Evolutionary conservation across 1,140 invertebrate species (phyloP), one percentile per base, ranked within the genome.

Genomic region (Sweltsa coloradensis): DNA sequence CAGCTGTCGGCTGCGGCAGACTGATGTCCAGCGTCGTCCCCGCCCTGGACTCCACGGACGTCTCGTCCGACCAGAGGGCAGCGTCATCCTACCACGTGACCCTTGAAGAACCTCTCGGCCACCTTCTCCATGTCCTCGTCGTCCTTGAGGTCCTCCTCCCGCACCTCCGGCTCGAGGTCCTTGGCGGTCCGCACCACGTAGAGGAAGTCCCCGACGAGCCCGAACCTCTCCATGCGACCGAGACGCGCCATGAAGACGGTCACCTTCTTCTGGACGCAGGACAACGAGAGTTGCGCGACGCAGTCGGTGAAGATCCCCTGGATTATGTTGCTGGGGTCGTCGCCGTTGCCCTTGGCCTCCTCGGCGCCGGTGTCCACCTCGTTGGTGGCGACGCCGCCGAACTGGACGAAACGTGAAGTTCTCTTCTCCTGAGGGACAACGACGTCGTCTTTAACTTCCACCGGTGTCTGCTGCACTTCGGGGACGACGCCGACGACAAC

Each of bases 181-280:
- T 29, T 53, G 57, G 43, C 53, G 51, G 25, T 58, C 49, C 47
- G 57, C 49, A 58, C 58, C 0, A 60, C 52, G 1, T 44, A 47
- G 5, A 60, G 18, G 24, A 53, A 51, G 23, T 56, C 54, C 1
- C 55, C 58, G 11, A 60, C 41, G 5, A 60, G 24, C 14, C 45
- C 37, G 34, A 58, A 47, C 11, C 41, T 50, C 11, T 55, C 52
- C 19, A 54, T 39, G 21, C 54, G 37, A 9, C 51, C 52, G 11
- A 59, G 41, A 2, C 53, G 42, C 25, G 55, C 55, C 9, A 59
- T 29, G 47, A 59, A 58, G 3, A 53, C 37, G 0, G 58, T 41
- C 9, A 54, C 50, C 40, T 58, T 59, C 31, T 49, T 52, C 45
- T 59, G 57, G 5, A 58, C 36, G 42, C 57, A 59, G 4, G 55